Conservation (phyloP, 2,113 vertebrate species). For the Anthoscopus minutus region DNA sequence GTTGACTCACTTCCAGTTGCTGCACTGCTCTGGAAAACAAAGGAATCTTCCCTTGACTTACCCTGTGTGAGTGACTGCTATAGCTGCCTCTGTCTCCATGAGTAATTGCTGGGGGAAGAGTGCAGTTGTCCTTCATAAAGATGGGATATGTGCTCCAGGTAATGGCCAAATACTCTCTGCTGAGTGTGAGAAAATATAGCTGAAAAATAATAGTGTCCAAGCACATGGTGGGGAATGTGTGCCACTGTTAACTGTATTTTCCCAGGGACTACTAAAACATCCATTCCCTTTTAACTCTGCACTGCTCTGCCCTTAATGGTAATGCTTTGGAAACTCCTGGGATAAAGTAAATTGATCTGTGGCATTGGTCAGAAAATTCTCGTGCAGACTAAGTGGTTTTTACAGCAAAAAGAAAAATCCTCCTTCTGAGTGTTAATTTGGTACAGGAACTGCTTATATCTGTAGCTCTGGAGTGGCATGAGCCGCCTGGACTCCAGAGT, state of each 20-base stretch:
- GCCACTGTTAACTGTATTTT: background rate
- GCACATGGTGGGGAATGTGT: background rate
- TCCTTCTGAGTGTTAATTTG: background rate
- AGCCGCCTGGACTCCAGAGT: background rate
- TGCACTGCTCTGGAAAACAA: background rate
- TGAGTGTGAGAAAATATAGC: background rate
- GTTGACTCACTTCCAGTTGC: conserved; percentile 45
- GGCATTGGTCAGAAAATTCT: background rate
- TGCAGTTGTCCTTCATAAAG: background rate
- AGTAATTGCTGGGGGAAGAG: background rate
- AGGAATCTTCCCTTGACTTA: background rate
- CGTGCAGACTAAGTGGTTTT: background rate
- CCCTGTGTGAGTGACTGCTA: background rate
- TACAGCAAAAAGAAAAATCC: background rate
- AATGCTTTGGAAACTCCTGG: background rate
- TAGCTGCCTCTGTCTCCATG: background rate
- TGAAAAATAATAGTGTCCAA: background rate
- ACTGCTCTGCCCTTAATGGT: background rate
- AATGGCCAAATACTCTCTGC: background rate
- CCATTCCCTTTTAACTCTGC: background rate
- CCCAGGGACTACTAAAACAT: background rate
- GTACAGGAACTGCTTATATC: background rate
- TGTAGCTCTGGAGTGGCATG: background rate
- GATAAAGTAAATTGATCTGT: background rate
- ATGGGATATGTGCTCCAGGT: background rate